Conservation (phyloP, 2,888 invertebrate genomes). For the Drosophila mimetica region DNA sequence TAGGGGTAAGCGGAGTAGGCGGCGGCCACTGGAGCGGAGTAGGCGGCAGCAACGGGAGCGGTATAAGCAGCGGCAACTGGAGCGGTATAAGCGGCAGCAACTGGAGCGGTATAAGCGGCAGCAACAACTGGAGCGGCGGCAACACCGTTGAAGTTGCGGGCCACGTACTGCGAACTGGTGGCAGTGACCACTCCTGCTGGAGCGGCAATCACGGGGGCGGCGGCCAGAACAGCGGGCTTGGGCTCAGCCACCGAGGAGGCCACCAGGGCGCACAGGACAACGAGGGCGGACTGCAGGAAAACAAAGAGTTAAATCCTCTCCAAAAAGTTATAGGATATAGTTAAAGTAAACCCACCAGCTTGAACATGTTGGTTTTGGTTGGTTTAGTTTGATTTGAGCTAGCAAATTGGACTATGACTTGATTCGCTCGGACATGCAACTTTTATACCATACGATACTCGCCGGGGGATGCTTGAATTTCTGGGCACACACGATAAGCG, state of each 20-base stretch:
- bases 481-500: conserved; percentile 41
- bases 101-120: conserved; percentile 57
- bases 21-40: conserved; percentile 49
- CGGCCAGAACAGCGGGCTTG: conserved; percentile 82
- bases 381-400: conserved; percentile 49
- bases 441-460: conserved; percentile 67
- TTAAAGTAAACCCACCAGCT: conserved; percentile 69
- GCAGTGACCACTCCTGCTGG: conserved; percentile 85
- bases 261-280: conserved; percentile 82
- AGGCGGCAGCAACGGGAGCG: conserved; percentile 72
- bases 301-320: conserved; percentile 5
- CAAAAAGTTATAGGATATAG: not conserved
- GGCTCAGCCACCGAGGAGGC: conserved; percentile 85
- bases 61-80: conserved; percentile 66
- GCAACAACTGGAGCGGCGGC: conserved; percentile 72
- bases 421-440: conserved; percentile 27
- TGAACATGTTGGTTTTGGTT: conserved; percentile 81
- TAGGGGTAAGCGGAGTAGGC: conserved; percentile 68
- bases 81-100: conserved; percentile 62
- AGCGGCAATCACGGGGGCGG: conserved; percentile 66
- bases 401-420: conserved; percentile 66
- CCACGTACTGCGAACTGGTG: conserved; percentile 87
- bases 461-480: conserved; percentile 43
- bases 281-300: conserved; percentile 79
- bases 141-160: conserved; percentile 86